These are phyloP conservation scores for Sialis lutaria DNA, from an alignment of 2,888 invertebrate genomes.

Conservation along the genomic window DNA sequence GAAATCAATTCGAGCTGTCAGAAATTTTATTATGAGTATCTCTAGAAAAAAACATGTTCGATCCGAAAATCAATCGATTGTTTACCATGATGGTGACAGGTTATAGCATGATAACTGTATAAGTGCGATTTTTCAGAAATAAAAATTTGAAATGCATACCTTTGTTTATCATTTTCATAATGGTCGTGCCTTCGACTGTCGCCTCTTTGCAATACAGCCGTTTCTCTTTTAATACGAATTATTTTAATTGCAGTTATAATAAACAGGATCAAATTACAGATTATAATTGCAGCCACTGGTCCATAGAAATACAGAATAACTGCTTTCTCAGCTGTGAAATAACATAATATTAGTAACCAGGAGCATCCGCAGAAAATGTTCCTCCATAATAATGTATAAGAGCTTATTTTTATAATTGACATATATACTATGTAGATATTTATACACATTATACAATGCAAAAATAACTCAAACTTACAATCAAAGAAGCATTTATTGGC, in stretches of 20 bases:
- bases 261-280: slow-evolving; percentile 35
- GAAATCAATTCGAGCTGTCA: too few species aligned
- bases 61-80: too few species aligned
- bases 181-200: slow-evolving; percentile 3
- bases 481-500: slow-evolving; percentile 41
- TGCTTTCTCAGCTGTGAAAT: slow-evolving; percentile 32
- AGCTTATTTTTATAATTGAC: not conserved
- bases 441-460: too few species aligned
- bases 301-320: slow-evolving; percentile 44
- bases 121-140: too few species aligned
- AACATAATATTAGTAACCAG: not conserved
- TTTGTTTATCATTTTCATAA: slow-evolving; percentile 38
- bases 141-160: slow-evolving; percentile 20
- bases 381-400: not conserved
- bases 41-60: too few species aligned
- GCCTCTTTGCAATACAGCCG: slow-evolving; percentile 3
- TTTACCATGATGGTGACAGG: too few species aligned
- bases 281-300: slow-evolving; percentile 35
- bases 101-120: too few species aligned
- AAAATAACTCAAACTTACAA: slow-evolving; percentile 30
- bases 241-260: slow-evolving; percentile 33
- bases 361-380: not conserved
- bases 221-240: slow-evolving; percentile 13
- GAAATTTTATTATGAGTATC: too few species aligned
- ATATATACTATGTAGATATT: too few species aligned